Evolutionary conservation across 2,797 vertebrate genomes (phyloP), one percentile per base, ranked within the genome.

Genomic region (Syncerus caffer): DNA sequence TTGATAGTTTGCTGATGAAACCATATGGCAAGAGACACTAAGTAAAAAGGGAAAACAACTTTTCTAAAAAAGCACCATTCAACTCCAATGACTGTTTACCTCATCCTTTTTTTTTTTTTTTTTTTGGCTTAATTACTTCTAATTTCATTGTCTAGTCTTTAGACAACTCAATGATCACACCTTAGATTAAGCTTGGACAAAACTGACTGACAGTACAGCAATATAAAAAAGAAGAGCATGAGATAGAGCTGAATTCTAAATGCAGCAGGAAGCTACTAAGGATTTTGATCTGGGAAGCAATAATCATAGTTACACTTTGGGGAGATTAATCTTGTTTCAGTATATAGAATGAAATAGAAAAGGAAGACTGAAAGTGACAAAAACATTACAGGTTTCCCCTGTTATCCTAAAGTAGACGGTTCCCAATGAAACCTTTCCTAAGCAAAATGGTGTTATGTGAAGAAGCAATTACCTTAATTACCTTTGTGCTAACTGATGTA

Each of bases 1-100:
- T 58, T 94, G 82, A 93, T 23, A 78, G 45, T 92, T 87, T 90
- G 74, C 60, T 95, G 79, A 90, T 83, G 45, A 86, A 85, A 90
- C 57, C 21, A 31, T 86, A 97, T 86, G 86, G 84, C 90, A 96
- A 76, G 64, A 95, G 3, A 31, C 51, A 94, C 83, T 3, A 29
- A 57, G 45, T 95, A 90, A 96, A 96, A 96, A 97, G 57, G 38
- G 42, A 93, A 95, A 95, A 21, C 31, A 89, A 95, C 79, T 94
- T 82, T 82, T 34, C 38, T 82, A 31, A 55, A 82, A 34, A 55
- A 55, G 17, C 19, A 71, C 71, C 71, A 80, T 55, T 92, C 79
- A 93, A 95, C 0, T 91, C 55, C 53, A 82, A 93, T 31, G 53
- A 95, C 53, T 76, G 55, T 62, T 87, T 93, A 82, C 58, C 23